Conservation (phyloP, 2,797 vertebrate genomes). For the Balearica regulorum region DNA sequence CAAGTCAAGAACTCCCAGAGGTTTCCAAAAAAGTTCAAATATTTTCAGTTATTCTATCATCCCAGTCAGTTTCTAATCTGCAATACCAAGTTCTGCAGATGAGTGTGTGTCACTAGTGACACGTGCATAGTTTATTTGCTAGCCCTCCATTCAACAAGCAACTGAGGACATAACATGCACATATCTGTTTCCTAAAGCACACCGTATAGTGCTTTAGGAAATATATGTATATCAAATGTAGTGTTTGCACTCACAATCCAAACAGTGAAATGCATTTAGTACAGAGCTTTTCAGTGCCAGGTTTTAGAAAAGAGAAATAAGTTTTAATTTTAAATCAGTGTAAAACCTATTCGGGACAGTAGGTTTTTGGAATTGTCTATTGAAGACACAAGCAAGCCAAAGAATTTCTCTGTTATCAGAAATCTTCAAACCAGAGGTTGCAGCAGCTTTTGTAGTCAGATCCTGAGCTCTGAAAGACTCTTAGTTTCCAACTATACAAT, state of each 20-base stretch:
- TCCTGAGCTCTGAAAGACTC: neutral
- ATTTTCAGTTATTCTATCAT: neutral
- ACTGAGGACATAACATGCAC: neutral
- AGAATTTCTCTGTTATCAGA: neutral
- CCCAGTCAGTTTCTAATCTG: neutral
- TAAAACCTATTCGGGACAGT: neutral
- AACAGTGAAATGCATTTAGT: neutral
- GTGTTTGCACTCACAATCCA: neutral
- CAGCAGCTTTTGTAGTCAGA: neutral
- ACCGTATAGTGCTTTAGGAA: neutral
- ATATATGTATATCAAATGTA: neutral
- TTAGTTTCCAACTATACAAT: neutral
- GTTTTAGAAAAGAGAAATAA: neutral
- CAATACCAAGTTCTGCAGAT: neutral
- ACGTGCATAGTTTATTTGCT: neutral
- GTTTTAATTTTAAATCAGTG: neutral
- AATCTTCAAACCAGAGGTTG: neutral
- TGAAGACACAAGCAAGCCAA: neutral
- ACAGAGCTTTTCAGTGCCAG: neutral
- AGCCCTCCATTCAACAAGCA: neutral
- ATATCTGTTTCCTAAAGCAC: no score
- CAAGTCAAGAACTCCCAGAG: neutral
- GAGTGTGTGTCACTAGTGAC: neutral
- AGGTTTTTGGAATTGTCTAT: neutral
- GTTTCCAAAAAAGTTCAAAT: neutral